Conservation (phyloP, 2,888 invertebrate genomes). For the Hyposoter dolosus region DNA sequence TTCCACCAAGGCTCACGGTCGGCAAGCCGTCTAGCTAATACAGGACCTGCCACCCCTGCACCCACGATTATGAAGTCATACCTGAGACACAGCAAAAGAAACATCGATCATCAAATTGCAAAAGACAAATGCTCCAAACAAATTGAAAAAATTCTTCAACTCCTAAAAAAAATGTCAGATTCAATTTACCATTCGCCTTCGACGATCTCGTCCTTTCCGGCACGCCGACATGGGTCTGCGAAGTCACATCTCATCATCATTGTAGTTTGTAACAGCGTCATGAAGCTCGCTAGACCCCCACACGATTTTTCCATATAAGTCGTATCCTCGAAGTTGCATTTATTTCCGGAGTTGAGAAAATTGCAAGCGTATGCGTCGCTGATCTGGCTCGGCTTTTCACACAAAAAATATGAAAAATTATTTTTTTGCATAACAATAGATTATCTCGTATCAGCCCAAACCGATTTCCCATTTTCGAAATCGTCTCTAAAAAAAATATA, state of each 20-base stretch:
- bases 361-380: constrained; percentile 66
- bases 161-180: not conserved
- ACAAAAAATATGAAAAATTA: not conserved
- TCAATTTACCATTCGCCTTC: constrained; percentile 77
- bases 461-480: not conserved
- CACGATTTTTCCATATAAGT: constrained; percentile 78
- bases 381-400: constrained; percentile 47
- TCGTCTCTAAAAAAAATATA: not conserved
- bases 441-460: not conserved
- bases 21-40: constrained; percentile 85
- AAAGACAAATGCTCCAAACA: not conserved
- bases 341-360: constrained; percentile 45
- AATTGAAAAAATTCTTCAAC: not conserved
- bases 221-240: constrained; percentile 80
- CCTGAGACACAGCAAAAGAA: constrained; percentile 71
- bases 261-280: constrained; percentile 79
- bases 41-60: constrained; percentile 85
- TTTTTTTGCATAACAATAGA: not conserved
- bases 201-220: constrained; percentile 77
- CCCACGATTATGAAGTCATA: constrained; percentile 85
- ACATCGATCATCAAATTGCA: not conserved
- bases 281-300: constrained; percentile 76
- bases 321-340: constrained; percentile 78
- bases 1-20: constrained; percentile 84
- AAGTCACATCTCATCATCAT: constrained; percentile 81